Evolutionary conservation across 2,113 vertebrate genomes (phyloP).

Genomic region (zebrafish (Danio rerio)): DNA sequence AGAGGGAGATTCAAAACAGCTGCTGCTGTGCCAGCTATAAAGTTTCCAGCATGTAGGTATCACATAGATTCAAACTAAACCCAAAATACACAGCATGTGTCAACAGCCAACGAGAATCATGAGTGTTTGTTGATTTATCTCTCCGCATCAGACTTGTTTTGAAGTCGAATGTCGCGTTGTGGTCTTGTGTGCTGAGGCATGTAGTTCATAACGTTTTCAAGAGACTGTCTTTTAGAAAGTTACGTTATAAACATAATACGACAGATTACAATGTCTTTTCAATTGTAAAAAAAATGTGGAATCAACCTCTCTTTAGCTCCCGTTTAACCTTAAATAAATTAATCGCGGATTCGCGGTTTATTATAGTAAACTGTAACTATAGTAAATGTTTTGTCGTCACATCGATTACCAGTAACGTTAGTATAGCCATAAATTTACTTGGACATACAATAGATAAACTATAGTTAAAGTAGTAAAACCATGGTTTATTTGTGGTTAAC

Average conservation of each 20-base stretch:
- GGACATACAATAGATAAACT: too few species aligned
- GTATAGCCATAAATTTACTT: too few species aligned
- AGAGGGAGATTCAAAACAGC: conserved; percentile 6
- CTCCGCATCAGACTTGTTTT: too few species aligned
- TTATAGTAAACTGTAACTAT: too few species aligned
- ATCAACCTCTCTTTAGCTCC: not conserved
- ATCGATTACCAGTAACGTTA: too few species aligned
- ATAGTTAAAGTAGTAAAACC: too few species aligned
- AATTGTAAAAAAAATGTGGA: conserved; percentile 4
- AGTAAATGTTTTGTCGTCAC: too few species aligned
- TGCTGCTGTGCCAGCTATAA: conserved; percentile 4
- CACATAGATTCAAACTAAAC: not conserved
- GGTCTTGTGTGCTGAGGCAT: not conserved
- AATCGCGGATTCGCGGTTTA: too few species aligned
- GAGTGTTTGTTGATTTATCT: not conserved
- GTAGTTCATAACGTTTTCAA: not conserved
- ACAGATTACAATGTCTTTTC: not conserved
- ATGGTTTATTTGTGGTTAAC: too few species aligned
- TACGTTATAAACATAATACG: not conserved
- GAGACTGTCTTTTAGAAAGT: not conserved
- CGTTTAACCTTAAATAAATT: not conserved
- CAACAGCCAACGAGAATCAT: not conserved
- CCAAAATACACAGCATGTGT: not conserved
- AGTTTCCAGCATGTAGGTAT: conserved; percentile 31
- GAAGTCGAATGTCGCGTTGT: not conserved